Conservation (phyloP, 1,140 invertebrate species). For the Asobara japonica region DNA sequence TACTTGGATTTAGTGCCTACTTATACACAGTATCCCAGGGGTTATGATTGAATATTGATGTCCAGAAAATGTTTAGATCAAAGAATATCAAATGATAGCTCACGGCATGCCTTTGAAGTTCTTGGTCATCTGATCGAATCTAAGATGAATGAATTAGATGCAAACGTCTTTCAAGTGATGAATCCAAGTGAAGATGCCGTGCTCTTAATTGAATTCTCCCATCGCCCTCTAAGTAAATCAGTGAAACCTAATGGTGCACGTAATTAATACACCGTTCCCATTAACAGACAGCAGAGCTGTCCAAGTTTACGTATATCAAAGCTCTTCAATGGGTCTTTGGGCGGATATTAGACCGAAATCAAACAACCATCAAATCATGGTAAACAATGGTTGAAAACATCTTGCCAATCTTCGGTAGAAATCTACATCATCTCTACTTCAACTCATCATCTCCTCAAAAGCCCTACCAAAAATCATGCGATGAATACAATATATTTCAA, state of each 20-base stretch:
- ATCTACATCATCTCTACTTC: neutral
- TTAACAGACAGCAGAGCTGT: neutral
- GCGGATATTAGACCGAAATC: neutral
- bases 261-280: neutral
- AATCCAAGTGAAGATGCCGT: neutral
- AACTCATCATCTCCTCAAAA: neutral
- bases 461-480: neutral
- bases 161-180: neutral
- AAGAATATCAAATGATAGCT: neutral
- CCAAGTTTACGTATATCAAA: neutral
- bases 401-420: neutral
- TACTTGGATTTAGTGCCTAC: neutral
- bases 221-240: neutral
- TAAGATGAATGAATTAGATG: neutral
- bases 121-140: neutral
- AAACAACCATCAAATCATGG: neutral
- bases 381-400: neutral
- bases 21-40: neutral
- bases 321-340: neutral
- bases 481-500: neutral
- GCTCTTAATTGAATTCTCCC: neutral
- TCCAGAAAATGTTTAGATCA: neutral
- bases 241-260: neutral
- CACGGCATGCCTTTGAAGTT: neutral
- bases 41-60: constrained; percentile 4